Base-by-base conservation (phyloP, 2,888 invertebrate species). In the Molanna angustata region DNA sequence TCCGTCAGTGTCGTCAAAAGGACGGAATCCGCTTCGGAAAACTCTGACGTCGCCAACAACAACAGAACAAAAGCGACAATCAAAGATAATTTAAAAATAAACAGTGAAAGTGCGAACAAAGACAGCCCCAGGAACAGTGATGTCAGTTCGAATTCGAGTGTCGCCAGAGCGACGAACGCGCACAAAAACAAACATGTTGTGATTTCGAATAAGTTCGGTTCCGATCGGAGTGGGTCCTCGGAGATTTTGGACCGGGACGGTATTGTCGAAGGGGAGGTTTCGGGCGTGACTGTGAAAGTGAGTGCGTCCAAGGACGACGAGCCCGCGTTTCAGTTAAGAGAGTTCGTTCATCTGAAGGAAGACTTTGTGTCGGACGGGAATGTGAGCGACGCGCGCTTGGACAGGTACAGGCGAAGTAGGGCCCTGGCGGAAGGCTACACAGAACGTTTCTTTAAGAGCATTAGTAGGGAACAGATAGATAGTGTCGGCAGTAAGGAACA, bases 391-490 rank as follows among this genome's bases (percentile, higher is more conserved):
- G 11, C 14, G 3, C 50, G 50, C 13, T 22, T 51, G 7, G 48
- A 51, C 17, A 43, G 41, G 21, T 52, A 54, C 16, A 46, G 40
- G 14, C 35, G 43, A 14, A 59, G 48, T 42, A 59, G 59, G 19
- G 49, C 35, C 4, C 21, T 56, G 2, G 51, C 59, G 14, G 44
- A 59, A 41, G 47, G 27, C 2, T 39, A 54, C 17, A 52, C 54
- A 4, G 53, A 59, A 19, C 52, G 50, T 16, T 57, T 56, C 35
- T 56, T 54, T 35, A 52, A 33, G 21, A 59, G 54, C 40, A 49
- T 57, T n/a, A 35, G 35, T 4, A 47, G 19, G 13, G 43, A 41
- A 9, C n/a, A 35, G 22, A 22, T 35, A 4, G 41, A 48, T 13
- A 42, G 46, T 49, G 19, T 22, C 18, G 54, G 32, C 14, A 54